Percentiles rank a stretch among this genome's conserved stretches.
These are phyloP conservation scores for Micromesistius poutassou DNA, from an alignment of 2,797 vertebrate genomes.

Conservation along the genomic window DNA sequence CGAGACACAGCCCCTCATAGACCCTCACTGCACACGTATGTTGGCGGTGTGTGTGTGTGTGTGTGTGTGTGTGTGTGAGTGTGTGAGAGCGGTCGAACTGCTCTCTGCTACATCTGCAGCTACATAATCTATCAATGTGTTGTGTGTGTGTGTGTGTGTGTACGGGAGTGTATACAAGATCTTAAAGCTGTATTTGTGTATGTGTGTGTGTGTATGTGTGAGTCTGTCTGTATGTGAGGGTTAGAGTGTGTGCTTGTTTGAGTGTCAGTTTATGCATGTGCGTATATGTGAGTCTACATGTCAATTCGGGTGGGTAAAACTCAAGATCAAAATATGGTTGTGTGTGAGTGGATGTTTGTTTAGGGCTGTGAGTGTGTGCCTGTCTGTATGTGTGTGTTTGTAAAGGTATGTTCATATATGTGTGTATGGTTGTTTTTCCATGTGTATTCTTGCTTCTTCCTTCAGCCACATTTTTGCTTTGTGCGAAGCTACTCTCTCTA, in stretches of 20 bases:
- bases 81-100: no score
- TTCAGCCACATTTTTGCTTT: background rate
- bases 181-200: no score
- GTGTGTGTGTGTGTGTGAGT: background rate
- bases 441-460: conserved; percentile 1
- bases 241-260: background rate
- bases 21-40: no score
- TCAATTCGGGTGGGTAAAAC: background rate
- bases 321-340: background rate
- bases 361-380: background rate
- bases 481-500: conserved; percentile 30
- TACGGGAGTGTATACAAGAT: no score
- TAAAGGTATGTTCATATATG: background rate
- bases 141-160: no score
- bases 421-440: background rate
- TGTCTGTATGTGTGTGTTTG: no score
- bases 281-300: background rate
- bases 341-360: background rate
- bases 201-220: no score
- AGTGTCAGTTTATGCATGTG: background rate
- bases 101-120: no score
- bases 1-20: background rate
- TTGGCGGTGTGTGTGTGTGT: no score
- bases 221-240: no score
- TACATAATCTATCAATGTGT: no score